Base-by-base conservation (phyloP, 2,888 invertebrate genomes). In the Camptogramma bilineatum region DNA sequence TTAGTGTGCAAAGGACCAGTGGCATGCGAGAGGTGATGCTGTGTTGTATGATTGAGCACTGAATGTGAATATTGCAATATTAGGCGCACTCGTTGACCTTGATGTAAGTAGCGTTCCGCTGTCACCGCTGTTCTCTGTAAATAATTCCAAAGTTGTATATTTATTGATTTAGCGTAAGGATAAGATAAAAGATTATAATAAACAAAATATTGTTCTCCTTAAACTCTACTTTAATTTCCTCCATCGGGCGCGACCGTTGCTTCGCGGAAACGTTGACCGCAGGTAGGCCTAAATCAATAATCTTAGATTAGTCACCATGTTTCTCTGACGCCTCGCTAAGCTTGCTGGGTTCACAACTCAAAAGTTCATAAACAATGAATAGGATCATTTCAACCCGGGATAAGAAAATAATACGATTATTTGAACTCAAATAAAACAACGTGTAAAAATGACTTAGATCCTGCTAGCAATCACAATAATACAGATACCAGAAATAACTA, bases 71-170 rank as follows among this genome's bases (percentile, higher is more conserved):
- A 62, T 66, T 70, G 78, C 87, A 86, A 84, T 86, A 86, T 78
- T 80, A 82, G 76, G 71, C 75, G 69, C 74, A 64, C 61, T 75
- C 72, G 76, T 78, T 75, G 72, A 76, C 74, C 77, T 79, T 76
- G 73, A 72, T 71, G 69, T 83, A 77, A 60, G 21, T 72, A 74
- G 82, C 88, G 87, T 90, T 90, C 88, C 88, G 80, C 81, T 80
- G 76, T 46, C 42, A 46, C 39, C 31, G 39, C 16, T 57, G 19
- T 73, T 81, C 77, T 74, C 74, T 90, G 89, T 90, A 90, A 84
- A 90, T 89, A 89, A 73, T 81, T 86, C 84, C 85, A 88, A 90
- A 88, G 87, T 86, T 81, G 83, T 83, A 89, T 90, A 91, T 91
- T 91, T 91, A 91, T 91, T 91, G 78, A 85, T 73, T 72, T 85